Evolutionary conservation across 2,888 invertebrate genomes (phyloP).

Genomic region (Folsomia candida): DNA sequence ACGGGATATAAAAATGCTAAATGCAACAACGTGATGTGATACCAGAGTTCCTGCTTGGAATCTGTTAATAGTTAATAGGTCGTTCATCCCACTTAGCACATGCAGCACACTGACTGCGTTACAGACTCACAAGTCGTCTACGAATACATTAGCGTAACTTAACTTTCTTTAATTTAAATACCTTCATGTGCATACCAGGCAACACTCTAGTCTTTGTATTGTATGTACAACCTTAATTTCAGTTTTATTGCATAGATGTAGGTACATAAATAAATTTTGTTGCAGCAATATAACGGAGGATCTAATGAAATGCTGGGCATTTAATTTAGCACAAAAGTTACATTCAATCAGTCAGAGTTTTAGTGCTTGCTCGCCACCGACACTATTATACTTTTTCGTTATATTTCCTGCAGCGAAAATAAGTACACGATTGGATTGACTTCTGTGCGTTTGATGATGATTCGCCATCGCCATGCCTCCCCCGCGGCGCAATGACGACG

Average conservation of each 20-base stretch:
- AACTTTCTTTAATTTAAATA: not conserved
- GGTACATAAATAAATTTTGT: too few relatives aligned
- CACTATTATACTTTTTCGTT: too few relatives aligned
- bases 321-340: not conserved
- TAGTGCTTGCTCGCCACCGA: too few relatives aligned
- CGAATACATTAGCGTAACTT: not conserved
- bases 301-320: not conserved
- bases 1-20: too few relatives aligned
- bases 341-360: too few relatives aligned
- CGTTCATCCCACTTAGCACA: not conserved
- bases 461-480: not conserved
- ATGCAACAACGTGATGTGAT: too few relatives aligned
- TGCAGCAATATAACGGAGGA: not conserved
- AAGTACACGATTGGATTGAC: too few relatives aligned
- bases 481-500: not conserved
- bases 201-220: not conserved
- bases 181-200: not conserved
- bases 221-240: not conserved
- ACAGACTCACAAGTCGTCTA: too few relatives aligned
- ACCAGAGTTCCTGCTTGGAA: not conserved
- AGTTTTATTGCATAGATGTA: not conserved
- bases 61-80: slow-evolving; percentile 8
- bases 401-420: too few relatives aligned
- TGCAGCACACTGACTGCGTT: not conserved
- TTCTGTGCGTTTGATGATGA: not conserved